Conservation (phyloP, 2,113 vertebrate species). For the Sporophila hypoxantha region DNA sequence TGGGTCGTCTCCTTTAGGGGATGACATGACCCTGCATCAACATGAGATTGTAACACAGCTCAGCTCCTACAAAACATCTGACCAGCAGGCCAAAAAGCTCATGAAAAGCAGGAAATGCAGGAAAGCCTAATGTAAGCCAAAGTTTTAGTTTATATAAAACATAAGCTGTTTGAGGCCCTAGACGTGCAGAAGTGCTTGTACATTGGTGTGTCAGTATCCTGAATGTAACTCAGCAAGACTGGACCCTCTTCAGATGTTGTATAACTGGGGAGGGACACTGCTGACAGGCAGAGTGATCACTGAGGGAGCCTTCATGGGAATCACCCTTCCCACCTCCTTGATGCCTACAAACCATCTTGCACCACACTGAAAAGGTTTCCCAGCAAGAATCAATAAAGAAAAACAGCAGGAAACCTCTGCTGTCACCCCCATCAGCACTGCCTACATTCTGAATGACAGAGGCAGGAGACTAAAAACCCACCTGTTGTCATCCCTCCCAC, state of each 20-base stretch:
- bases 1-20: not conserved
- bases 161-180: not conserved
- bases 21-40: not conserved
- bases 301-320: accelerated
- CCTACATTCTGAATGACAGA: not conserved
- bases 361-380: not conserved
- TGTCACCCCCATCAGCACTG: not conserved
- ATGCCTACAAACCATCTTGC: not conserved
- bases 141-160: not conserved
- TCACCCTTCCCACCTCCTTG: accelerated
- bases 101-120: not conserved
- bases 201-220: not conserved
- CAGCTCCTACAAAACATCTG: not conserved
- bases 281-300: accelerated
- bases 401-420: not conserved
- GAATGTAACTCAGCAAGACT: not conserved
- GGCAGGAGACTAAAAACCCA: not conserved
- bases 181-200: not conserved
- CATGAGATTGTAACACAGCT: not conserved
- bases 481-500: not conserved
- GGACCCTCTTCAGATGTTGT: not conserved
- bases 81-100: not conserved
- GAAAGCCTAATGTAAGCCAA: not conserved
- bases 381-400: not conserved
- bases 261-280: accelerated